A percentile compares a stretch with the other conserved stretches of the same genome.
These are phyloP conservation scores for Epinotia ramella DNA, from an alignment of 2,888 invertebrate genomes.

Conservation along the genomic window DNA sequence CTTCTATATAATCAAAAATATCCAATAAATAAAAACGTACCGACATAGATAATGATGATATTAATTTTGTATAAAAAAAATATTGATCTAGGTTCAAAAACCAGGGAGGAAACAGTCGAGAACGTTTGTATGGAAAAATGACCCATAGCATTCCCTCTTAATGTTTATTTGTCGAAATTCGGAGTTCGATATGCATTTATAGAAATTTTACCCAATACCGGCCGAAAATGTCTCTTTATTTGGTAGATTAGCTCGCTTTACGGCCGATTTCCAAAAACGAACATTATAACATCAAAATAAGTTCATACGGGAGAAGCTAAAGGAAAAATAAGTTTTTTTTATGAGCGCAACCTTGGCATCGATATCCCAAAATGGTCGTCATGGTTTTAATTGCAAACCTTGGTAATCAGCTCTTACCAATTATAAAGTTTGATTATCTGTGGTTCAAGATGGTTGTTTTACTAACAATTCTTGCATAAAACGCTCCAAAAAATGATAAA, in stretches of 20 bases:
- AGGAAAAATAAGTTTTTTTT: slow-evolving; percentile 28
- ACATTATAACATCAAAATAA: slow-evolving; percentile 7
- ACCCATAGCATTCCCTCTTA: no score
- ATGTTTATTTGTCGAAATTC: no score
- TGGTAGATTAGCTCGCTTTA: slow-evolving; percentile 31
- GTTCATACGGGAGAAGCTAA: slow-evolving; percentile 11
- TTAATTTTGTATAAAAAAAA: no score
- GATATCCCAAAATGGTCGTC: slow-evolving; percentile 41
- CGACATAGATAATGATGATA: no score
- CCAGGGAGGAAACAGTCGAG: no score
- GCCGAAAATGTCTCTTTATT: slow-evolving; percentile 24
- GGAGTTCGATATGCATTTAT: no score
- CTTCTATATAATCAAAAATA: no score
- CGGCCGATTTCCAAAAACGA: slow-evolving; percentile 38
- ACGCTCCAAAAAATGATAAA: neutral
- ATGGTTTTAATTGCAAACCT: slow-evolving; percentile 41
- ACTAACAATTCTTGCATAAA: neutral
- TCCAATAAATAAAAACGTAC: no score
- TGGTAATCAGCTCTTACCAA: slow-evolving; percentile 25
- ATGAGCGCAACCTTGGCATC: slow-evolving; percentile 43
- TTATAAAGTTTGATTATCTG: slow-evolving; percentile 36
- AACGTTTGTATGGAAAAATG: no score
- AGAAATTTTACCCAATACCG: neutral
- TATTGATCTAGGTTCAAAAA: no score
- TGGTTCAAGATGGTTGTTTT: slow-evolving; percentile 21